Conservation (phyloP, 2,888 invertebrate species). For the Polydrusus cervinus region DNA sequence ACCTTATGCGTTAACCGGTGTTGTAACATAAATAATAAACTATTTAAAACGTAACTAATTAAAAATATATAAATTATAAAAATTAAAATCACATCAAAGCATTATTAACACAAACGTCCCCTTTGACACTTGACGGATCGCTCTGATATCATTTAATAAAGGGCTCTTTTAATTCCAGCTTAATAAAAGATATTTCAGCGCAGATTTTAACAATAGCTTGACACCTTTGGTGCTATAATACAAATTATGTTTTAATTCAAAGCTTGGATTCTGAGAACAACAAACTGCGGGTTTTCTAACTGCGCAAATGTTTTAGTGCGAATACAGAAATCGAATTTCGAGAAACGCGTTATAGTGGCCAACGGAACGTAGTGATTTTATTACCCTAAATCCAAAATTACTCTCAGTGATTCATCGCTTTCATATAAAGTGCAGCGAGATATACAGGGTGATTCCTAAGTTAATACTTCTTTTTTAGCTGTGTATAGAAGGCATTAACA, state of each 20-base stretch:
- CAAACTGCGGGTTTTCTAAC: neutral
- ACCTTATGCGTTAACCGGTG: too few relatives aligned
- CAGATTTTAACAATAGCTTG: neutral
- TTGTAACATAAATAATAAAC: too few relatives aligned
- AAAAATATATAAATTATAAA: too few relatives aligned
- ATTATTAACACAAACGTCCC: too few relatives aligned
- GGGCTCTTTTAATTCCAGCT: neutral
- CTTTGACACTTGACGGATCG: too few relatives aligned
- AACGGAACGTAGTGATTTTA: neutral
- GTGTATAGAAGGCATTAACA: too few relatives aligned
- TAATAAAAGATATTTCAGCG: neutral
- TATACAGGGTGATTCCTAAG: neutral
- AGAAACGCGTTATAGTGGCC: neutral
- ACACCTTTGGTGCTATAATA: neutral
- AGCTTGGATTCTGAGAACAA: neutral
- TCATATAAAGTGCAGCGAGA: too few relatives aligned
- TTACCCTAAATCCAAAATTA: neutral
- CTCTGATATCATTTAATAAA: neutral
- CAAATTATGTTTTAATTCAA: slow-evolving; percentile 7
- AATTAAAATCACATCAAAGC: too few relatives aligned
- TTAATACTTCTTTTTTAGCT: too few relatives aligned
- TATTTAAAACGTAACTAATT: too few relatives aligned
- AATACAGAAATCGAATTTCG: neutral
- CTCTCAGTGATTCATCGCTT: too few relatives aligned
- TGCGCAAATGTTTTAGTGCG: neutral